Base-by-base conservation (phyloP, 2,113 vertebrate species). In the Lanius collurio region DNA sequence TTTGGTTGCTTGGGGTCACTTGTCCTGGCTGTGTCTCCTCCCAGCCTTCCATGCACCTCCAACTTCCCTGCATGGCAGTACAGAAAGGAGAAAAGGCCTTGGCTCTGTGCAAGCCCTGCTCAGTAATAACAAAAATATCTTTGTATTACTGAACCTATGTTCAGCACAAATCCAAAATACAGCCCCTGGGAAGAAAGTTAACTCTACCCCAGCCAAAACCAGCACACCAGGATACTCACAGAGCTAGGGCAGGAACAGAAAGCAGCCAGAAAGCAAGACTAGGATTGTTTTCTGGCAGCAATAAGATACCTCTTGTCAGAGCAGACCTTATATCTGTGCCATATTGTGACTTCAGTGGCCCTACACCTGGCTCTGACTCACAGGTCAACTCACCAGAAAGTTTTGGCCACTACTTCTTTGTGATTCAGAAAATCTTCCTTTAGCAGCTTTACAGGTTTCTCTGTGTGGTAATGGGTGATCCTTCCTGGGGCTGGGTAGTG, bases 21-120 rank as follows among this genome's bases (percentile, higher is more conserved):
- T 63, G 49, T 33, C 46, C 56, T 37, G 67, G 31, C 46, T 62
- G 44, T 83, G 46, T 26, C 27, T 7, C 22, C 39, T 63, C 49
- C 68, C 27, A 44, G 0, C 8, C 31, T 30, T 7, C 56, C 56
- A 16, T 1, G 11, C 11, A 55, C 3, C 37, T 35, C 67, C 33
- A 44, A 3, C 37, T 37, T 37, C 56, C 13, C 37, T 13, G 20
- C 15, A 52, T 2, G 33, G 39, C 68, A 15, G 26, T 7, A 13
- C 27, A 33, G 27, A 26, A 74, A 64, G n/a, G 11, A 64, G 41
- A 18, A 53, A 46, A 55, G 27, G 11, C 18, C 33, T 83, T 31
- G 37, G 16, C 21, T 62, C 47, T 52, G 26, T 62, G 37, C 3
- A 4, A 44, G 21, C 5, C 7, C 68, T 46, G 4, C 17, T 63